A percentile compares a stretch with the other conserved stretches of the same genome.
phyloP scores from a whole-genome alignment of 2,797 vertebrate genomes.

The Brachyrhaphis roseni region DNA sequence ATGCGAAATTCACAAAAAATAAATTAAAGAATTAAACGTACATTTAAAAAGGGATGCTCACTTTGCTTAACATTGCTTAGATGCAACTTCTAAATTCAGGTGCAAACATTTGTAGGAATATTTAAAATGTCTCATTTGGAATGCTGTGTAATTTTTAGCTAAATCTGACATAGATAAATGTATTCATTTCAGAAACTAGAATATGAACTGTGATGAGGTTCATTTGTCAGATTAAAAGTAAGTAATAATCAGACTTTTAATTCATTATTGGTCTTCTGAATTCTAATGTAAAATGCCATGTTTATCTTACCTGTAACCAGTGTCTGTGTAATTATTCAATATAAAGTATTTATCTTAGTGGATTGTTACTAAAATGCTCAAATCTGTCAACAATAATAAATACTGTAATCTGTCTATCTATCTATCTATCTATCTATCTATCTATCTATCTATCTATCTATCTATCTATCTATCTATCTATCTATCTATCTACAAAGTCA shows the following conservation, averaged over 20 bases:
- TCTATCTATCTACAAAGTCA: too few species aligned
- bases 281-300: background rate
- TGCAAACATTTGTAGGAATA: background rate
- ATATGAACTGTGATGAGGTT: background rate
- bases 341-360: background rate
- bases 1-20: slow-evolving; percentile 40
- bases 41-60: slow-evolving; percentile 2
- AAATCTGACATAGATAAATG: background rate
- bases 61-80: background rate
- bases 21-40: background rate
- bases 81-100: background rate
- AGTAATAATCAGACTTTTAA: background rate
- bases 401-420: too few species aligned
- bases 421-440: background rate
- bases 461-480: too few species aligned
- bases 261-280: background rate
- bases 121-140: background rate
- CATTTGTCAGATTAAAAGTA: background rate
- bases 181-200: background rate
- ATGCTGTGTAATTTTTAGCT: background rate
- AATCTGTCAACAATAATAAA: background rate
- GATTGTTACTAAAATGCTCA: background rate
- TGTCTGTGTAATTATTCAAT: background rate
- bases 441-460: background rate
- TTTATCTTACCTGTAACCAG: background rate